Conservation (phyloP, 2,113 vertebrate species). For the Ginglymostoma cirratum region DNA sequence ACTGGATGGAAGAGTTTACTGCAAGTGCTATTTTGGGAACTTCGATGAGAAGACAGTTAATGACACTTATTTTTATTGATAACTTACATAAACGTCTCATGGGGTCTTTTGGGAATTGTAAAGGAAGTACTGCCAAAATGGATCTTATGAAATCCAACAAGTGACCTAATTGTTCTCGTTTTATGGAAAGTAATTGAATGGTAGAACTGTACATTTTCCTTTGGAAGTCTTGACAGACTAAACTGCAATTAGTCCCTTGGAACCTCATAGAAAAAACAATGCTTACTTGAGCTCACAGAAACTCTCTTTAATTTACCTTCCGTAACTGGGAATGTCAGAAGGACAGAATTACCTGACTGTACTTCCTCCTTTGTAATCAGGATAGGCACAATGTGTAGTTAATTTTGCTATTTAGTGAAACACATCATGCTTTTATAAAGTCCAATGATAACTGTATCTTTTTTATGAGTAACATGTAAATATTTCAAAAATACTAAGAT, state of each 20-base stretch:
- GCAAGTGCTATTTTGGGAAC: background rate
- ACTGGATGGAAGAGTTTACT: background rate
- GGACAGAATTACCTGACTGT: background rate
- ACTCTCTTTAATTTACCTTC: background rate
- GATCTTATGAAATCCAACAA: background rate
- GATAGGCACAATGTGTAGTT: background rate
- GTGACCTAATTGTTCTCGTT: no score
- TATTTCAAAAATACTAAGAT: background rate
- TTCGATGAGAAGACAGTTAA: background rate
- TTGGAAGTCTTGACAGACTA: background rate
- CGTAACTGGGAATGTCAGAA: background rate
- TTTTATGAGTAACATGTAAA: background rate
- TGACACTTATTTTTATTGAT: background rate
- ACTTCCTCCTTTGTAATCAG: background rate
- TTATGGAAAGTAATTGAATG: background rate
- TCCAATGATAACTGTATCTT: background rate
- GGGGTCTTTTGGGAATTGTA: background rate
- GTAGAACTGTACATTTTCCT: background rate
- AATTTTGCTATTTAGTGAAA: background rate
- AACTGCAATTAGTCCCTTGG: background rate
- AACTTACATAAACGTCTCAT: background rate
- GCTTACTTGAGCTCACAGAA: background rate
- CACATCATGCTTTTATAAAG: background rate
- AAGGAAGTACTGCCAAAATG: no score
- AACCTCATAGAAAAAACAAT: background rate